Base-by-base conservation (phyloP, 1,140 invertebrate genomes). In the Bombus ignitus region DNA sequence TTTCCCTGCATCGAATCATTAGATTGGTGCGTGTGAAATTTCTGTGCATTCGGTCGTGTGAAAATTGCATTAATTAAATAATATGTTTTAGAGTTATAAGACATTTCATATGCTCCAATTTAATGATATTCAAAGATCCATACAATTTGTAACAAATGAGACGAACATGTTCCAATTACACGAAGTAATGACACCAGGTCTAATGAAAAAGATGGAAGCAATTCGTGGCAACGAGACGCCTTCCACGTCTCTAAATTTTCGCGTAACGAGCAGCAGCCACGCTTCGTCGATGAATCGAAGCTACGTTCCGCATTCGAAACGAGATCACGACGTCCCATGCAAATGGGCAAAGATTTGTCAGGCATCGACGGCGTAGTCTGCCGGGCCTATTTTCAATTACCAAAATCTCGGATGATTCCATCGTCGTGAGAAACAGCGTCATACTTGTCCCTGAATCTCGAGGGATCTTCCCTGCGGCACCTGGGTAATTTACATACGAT, bases 401-500 rank as follows among this genome's bases (percentile, higher is more conserved):
- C 86, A 74, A 81, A 81, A 81, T 81, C 72, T 74, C 44, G 35
- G 85, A 89, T 89, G 59, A 80, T 78, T 87, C 32, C 37, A 39
- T 10, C 32, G n/a, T 32, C 47, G n/a, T 65, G 39, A 32, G 57
- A 32, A 32, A 25, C 59, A 37, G 3, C 18, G 68, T 59, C 75
- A 57, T 28, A 13, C 59, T 68, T 68, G 13, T 78, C 25, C 32
- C 87, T 10, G 59, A 75, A 77, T 89, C 88, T 87, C 70, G 78
- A 28, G 70, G 66, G 83, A 89, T 85, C 62, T 73, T 85, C 57
- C 83, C 62, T 53, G 59, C 47, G 83, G 59, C 68, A 32, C 37
- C 42, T 42, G 39, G 57, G 81, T 90, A 90, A 91, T 91, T 91
- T 91, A 82, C 90, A 91, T 91, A 88, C 90, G 78, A 91, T 91